Evolutionary conservation across 2,113 vertebrate species (phyloP).

Genomic region (Pluvialis apricaria): DNA sequence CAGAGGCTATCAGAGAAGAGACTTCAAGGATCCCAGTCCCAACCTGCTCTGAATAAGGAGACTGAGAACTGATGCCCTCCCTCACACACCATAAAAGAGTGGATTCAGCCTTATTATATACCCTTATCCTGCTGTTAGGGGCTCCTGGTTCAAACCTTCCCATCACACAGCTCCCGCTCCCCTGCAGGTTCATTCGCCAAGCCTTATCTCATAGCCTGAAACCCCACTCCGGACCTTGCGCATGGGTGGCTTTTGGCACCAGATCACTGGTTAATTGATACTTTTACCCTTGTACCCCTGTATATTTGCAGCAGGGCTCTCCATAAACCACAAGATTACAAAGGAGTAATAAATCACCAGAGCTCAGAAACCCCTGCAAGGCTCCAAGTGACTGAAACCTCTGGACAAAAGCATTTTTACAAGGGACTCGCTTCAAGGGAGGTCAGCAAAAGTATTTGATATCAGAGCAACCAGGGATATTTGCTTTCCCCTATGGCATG

Average conservation of each 20-base stretch:
- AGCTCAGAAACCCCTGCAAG: not conserved
- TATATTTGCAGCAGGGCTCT: not conserved
- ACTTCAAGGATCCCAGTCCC: not conserved
- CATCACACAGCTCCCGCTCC: not conserved
- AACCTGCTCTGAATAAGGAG: not conserved
- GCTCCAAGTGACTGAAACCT: not conserved
- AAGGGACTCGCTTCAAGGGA: not conserved
- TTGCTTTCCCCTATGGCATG: not conserved
- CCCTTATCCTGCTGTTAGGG: not conserved
- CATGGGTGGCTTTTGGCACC: not conserved
- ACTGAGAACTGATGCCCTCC: not conserved
- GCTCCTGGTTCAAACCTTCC: not conserved
- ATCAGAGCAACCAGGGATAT: not conserved
- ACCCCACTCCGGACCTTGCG: not conserved
- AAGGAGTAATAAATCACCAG: not conserved
- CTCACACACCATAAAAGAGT: not conserved
- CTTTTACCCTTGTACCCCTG: not conserved
- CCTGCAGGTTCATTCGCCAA: not conserved
- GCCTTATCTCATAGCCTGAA: not conserved
- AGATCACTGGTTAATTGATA: not conserved
- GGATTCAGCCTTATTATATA: not conserved
- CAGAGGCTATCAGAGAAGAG: not conserved
- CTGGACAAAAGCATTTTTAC: conserved; percentile 13
- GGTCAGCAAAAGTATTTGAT: not conserved
- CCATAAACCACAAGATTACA: not conserved